Evolutionary conservation across 35 echinoderm and acorn worm genomes (phyloP).

Genomic region (Lytechinus variegatus): DNA sequence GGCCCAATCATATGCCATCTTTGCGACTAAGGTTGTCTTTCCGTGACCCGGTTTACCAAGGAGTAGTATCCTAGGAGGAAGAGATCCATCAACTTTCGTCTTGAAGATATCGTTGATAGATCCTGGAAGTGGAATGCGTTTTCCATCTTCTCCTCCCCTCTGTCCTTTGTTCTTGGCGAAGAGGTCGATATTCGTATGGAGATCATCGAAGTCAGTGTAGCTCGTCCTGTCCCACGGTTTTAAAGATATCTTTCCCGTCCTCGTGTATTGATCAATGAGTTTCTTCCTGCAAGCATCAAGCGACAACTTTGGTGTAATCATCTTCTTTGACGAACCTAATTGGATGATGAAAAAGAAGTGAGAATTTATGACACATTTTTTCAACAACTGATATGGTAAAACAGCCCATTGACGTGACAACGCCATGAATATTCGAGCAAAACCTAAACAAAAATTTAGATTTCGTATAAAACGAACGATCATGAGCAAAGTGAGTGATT

Average conservation of each 20-base stretch:
- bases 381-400: no score
- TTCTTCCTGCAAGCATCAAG: not conserved
- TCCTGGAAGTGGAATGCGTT: not conserved
- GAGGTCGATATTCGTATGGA: not conserved
- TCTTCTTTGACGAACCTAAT: not conserved
- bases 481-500: no score
- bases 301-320: not conserved
- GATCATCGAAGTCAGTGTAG: not conserved
- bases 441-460: no score
- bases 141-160: not conserved
- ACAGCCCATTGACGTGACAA: no score
- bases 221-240: not conserved
- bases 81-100: not conserved
- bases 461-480: no score
- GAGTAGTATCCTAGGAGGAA: not conserved
- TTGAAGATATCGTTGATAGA: conserved; percentile 26
- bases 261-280: not conserved
- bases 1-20: conserved; percentile 8
- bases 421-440: no score
- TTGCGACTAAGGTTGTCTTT: not conserved
- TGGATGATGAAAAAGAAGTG: no score
- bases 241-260: not conserved
- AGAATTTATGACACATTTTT: no score
- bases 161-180: not conserved
- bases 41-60: not conserved